Conservation (phyloP, 2,888 invertebrate species). For the Aleiodes testaceus region DNA sequence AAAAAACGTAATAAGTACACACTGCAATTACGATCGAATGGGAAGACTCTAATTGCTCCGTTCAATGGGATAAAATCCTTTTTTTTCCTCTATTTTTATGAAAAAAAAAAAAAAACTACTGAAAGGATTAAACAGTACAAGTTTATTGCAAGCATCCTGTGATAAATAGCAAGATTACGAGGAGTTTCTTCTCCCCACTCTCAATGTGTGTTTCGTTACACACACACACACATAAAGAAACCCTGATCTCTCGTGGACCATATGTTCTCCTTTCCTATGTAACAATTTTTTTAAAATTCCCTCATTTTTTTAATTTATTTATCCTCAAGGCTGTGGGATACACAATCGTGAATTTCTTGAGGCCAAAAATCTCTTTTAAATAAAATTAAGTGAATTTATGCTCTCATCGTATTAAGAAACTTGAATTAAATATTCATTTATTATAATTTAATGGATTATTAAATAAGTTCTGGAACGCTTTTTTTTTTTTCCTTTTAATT, state of each 20-base stretch:
- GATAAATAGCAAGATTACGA: slow-evolving; percentile 71
- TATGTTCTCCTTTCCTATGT: slow-evolving; percentile 59
- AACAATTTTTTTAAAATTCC: slow-evolving; percentile 7
- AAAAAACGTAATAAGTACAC: slow-evolving; percentile 27
- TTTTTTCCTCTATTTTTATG: slow-evolving; percentile 11
- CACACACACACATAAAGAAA: no score
- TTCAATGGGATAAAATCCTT: slow-evolving; percentile 10
- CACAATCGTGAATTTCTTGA: slow-evolving; percentile 49
- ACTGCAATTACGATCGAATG: slow-evolving; percentile 33
- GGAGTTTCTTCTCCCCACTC: slow-evolving; percentile 52
- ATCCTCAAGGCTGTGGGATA: slow-evolving; percentile 62
- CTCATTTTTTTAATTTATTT: no score
- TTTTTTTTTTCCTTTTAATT: slow-evolving; percentile 1
- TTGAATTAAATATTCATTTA: slow-evolving; percentile 41
- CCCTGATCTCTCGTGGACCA: slow-evolving; percentile 61
- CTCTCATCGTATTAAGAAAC: not conserved
- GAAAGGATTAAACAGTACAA: slow-evolving; percentile 52
- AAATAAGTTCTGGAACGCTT: slow-evolving; percentile 1
- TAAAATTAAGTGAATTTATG: not conserved
- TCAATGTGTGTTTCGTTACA: slow-evolving; percentile 60
- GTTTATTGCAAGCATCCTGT: slow-evolving; percentile 64
- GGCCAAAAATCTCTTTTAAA: slow-evolving; percentile 33
- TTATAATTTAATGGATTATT: slow-evolving; percentile 34
- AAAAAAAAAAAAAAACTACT: slow-evolving; percentile 47
- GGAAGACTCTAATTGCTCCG: slow-evolving; percentile 36